A percentile compares a stretch with the other conserved stretches of the same genome.
These are phyloP conservation scores for Drosophila paranaensis DNA, from an alignment of 2,888 invertebrate genomes.

Conservation along the genomic window DNA sequence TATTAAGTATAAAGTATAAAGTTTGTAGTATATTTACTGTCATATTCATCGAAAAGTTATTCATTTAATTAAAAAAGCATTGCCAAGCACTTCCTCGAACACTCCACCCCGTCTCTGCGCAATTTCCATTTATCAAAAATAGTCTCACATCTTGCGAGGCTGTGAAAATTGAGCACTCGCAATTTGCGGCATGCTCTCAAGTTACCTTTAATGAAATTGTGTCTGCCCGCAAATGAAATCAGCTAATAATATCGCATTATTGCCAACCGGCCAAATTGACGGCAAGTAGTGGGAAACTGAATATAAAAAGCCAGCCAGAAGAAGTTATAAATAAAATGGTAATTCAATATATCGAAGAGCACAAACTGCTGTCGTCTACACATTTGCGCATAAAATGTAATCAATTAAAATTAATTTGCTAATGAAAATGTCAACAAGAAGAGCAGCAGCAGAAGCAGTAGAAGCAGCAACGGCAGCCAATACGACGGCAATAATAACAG, in stretches of 20 bases:
- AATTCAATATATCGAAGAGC: slow-evolving; percentile 66
- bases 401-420: slow-evolving; percentile 78
- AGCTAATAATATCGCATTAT: slow-evolving; percentile 55
- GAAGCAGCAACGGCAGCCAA: slow-evolving; percentile 3
- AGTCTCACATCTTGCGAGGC: slow-evolving; percentile 18
- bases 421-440: slow-evolving; percentile 74
- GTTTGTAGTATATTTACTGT: too few species aligned
- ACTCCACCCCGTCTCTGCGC: neutral
- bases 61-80: neutral
- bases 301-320: slow-evolving; percentile 25
- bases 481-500: slow-evolving; percentile 35
- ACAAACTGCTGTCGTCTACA: slow-evolving; percentile 44
- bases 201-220: slow-evolving; percentile 56
- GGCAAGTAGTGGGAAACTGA: slow-evolving; percentile 14
- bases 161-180: slow-evolving; percentile 28
- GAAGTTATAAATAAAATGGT: slow-evolving; percentile 63
- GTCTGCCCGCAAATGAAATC: slow-evolving; percentile 27
- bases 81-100: neutral
- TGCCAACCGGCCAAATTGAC: slow-evolving; percentile 20
- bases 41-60: neutral
- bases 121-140: slow-evolving; percentile 7
- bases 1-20: too few species aligned
- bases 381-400: slow-evolving; percentile 73
- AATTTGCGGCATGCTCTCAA: slow-evolving; percentile 33
- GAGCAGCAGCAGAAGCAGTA: slow-evolving; percentile 15